These are phyloP conservation scores for Cotesia chilonis DNA, from an alignment of 1,140 invertebrate genomes.

Conservation along the genomic window DNA sequence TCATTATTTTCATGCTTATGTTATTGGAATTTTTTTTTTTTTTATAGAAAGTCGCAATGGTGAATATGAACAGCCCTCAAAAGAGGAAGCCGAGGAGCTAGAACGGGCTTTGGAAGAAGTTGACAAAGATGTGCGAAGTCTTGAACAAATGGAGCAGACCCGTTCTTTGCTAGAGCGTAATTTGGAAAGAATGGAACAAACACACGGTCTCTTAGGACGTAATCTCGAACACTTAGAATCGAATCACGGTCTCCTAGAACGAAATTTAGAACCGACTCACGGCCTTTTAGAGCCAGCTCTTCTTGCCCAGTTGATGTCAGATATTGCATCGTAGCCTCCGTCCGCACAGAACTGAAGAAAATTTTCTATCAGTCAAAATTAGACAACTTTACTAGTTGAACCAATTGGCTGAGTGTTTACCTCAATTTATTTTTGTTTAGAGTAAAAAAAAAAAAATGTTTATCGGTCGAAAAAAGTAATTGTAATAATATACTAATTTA, in stretches of 20 bases:
- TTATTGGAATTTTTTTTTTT: not conserved
- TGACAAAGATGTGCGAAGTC: constrained; percentile 78
- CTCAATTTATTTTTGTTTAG: not conserved
- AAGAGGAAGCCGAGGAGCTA: constrained; percentile 84
- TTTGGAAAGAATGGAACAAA: no score
- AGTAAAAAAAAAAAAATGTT: not conserved
- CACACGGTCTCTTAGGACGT: no score
- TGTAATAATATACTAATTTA: not conserved
- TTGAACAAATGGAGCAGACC: constrained; percentile 76
- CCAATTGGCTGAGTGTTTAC: not conserved
- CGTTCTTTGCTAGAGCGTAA: constrained; percentile 67
- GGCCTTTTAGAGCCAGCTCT: constrained; percentile 66
- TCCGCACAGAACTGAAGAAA: constrained; percentile 19
- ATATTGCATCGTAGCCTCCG: constrained; percentile 64
- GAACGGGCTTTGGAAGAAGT: constrained; percentile 85
- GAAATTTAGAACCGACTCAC: constrained; percentile 57
- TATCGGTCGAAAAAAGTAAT: not conserved
- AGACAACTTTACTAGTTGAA: not conserved
- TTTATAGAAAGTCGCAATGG: constrained; percentile 75
- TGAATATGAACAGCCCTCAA: constrained; percentile 72
- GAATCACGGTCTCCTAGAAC: no score
- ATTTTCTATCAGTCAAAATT: constrained; percentile 23
- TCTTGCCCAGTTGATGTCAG: constrained; percentile 64
- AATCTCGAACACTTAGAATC: no score
- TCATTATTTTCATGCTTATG: constrained; percentile 29